Base-by-base conservation (phyloP, 1,140 invertebrate species). In the Formica selysi region DNA sequence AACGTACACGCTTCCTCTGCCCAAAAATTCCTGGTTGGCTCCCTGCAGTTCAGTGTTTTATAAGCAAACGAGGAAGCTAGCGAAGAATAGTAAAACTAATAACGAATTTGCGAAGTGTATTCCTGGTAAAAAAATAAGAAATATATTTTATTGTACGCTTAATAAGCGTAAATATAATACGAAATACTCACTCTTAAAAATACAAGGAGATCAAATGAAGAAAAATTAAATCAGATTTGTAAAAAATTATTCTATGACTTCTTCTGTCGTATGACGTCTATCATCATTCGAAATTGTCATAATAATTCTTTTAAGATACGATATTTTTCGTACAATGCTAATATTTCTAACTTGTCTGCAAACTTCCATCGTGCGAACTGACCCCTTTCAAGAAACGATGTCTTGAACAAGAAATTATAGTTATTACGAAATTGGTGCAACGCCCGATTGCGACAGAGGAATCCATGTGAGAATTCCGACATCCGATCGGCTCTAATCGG, bases 391-490 rank as follows among this genome's bases (percentile, higher is more conserved):
- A 76, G 44, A 51, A 44, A n/a, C 64, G 29, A 62, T 8, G 22
- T 38, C 64, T 13, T 3, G 22, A 22, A n/a, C 22, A 19, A 48
- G 22, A 44, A 80, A 70, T 80, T 68, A 70, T 19, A 16, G 2
- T 29, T 68, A 13, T 79, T 79, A 79, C 44, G 76, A 70, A 79
- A 79, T 79, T 38, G 62, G 76, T 79, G 76, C 76, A 79, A 68
- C 29, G 13, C 36, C 74, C 29, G 76, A 22, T 71, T 32, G 32
- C 51, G 48, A 59, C 65, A 65, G 11, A 59, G 67, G 48, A 26
- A 59, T 81, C 26, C 54, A 36, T 11, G 51, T 26, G 79, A 38
- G 51, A 38, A 59, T 57, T 80, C 65, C 64, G 22, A 57, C 38
- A 29, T n/a, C 0, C 51, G 26, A 80, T 38, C 73, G 29, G 13